These are phyloP conservation scores for Cantharis flavilabris DNA, from an alignment of 2,888 invertebrate genomes.

Conservation along the genomic window DNA sequence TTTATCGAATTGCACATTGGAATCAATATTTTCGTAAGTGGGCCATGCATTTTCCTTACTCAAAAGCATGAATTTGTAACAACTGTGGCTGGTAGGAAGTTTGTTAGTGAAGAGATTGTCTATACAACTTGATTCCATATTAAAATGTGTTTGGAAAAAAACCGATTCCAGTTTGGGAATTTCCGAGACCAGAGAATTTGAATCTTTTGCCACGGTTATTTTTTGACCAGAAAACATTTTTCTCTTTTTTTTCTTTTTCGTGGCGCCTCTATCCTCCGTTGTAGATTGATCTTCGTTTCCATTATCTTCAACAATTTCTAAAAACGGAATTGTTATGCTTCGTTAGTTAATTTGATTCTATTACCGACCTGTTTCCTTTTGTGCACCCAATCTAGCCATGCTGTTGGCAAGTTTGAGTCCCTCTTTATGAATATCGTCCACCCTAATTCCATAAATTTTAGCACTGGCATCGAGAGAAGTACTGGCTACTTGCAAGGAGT, in stretches of 20 bases:
- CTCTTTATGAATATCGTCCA: constrained; percentile 83
- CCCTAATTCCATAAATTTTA: constrained; percentile 85
- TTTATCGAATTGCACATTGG: constrained; percentile 42
- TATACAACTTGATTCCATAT: constrained; percentile 40
- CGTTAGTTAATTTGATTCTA: too few relatives aligned
- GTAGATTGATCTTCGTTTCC: constrained; percentile 34
- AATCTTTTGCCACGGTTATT: constrained; percentile 39
- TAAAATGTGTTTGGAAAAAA: constrained; percentile 42
- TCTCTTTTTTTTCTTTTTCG: constrained; percentile 37
- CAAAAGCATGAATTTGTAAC: constrained; percentile 39
- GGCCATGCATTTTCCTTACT: constrained; percentile 17
- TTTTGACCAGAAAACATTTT: constrained; percentile 33
- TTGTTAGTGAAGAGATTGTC: constrained; percentile 45
- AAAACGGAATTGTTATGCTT: background rate
- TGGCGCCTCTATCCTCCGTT: constrained; percentile 26
- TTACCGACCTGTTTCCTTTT: constrained; percentile 6
- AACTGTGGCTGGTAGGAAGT: constrained; percentile 35
- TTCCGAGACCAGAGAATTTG: constrained; percentile 35
- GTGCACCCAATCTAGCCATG: constrained; percentile 50
- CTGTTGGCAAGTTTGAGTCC: constrained; percentile 78
- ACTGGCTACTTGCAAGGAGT: constrained; percentile 78
- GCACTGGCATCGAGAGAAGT: constrained; percentile 87
- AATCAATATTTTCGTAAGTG: constrained; percentile 10
- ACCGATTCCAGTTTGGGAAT: constrained; percentile 42
- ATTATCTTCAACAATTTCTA: constrained; percentile 37